These are phyloP conservation scores for Menidia beryllina DNA, from an alignment of 2,113 vertebrate genomes.

Conservation along the genomic window DNA sequence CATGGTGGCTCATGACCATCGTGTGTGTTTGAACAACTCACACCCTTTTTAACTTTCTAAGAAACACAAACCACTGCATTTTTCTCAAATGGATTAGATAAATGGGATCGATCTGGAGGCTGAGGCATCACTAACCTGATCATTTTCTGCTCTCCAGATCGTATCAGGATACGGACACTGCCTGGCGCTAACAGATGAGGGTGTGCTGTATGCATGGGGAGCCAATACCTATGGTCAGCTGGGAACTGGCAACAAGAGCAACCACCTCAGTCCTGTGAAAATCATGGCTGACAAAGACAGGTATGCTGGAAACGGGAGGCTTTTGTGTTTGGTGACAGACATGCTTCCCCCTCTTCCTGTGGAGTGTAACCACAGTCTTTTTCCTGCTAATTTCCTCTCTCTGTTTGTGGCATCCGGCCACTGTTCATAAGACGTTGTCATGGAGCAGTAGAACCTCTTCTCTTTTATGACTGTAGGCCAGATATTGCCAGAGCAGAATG, in stretches of 20 bases:
- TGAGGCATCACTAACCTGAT: not conserved
- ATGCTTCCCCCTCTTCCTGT: constrained; percentile 18
- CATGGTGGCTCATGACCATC: too few relatives aligned
- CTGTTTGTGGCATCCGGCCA: not conserved
- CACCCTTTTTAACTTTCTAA: too few relatives aligned
- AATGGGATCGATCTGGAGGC: fast-evolving
- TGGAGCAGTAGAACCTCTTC: not conserved
- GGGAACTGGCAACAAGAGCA: constrained; percentile 94
- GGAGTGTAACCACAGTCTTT: constrained; percentile 14
- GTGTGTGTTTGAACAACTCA: too few relatives aligned
- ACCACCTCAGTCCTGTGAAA: constrained; percentile 89
- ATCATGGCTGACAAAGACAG: constrained; percentile 94
- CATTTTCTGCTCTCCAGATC: constrained; percentile 78
- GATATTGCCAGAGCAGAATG: not conserved
- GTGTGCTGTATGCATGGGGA: constrained; percentile 94
- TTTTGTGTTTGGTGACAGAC: not conserved
- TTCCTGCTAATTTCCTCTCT: constrained; percentile 36
- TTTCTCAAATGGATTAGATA: not conserved
- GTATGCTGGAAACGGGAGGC: constrained; percentile 70
- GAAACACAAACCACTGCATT: too few relatives aligned
- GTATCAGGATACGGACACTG: constrained; percentile 93
- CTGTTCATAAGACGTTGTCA: not conserved
- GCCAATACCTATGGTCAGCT: constrained; percentile 95
- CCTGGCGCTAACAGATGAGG: constrained; percentile 93
- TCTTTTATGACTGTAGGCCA: fast-evolving